Evolutionary conservation across 2,797 vertebrate genomes (phyloP).

Genomic region (Chromis chromis): DNA sequence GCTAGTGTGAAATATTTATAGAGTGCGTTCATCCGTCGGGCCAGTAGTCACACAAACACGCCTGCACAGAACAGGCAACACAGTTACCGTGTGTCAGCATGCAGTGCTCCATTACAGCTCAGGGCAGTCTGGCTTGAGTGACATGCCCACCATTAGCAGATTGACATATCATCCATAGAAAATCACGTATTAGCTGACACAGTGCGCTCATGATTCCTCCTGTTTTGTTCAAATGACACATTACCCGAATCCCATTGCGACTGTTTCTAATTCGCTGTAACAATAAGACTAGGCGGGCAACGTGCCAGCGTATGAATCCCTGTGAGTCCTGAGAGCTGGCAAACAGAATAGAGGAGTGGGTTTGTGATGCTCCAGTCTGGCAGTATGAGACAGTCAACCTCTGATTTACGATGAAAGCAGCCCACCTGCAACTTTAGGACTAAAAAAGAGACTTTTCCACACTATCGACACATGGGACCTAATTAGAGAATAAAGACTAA

Average conservation of each 20-base stretch:
- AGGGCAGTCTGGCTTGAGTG: constrained; percentile 23
- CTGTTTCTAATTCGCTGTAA: constrained; percentile 36
- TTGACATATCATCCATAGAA: constrained; percentile 43
- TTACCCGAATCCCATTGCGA: constrained; percentile 29
- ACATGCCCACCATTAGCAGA: constrained; percentile 33
- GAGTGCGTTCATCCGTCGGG: constrained; percentile 39
- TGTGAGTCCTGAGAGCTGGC: constrained; percentile 9
- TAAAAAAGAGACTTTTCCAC: neutral
- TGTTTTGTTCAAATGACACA: constrained; percentile 38
- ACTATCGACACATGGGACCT: neutral
- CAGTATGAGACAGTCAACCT: neutral
- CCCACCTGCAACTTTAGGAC: neutral
- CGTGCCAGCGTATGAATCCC: constrained; percentile 22
- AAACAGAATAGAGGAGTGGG: constrained; percentile 29
- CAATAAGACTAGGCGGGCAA: constrained; percentile 16
- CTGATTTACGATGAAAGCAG: neutral
- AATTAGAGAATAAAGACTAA: neutral
- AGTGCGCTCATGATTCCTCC: constrained; percentile 24
- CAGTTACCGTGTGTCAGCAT: constrained; percentile 36
- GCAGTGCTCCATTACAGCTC: constrained; percentile 34
- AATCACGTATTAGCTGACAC: constrained; percentile 17
- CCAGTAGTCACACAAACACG: constrained; percentile 50
- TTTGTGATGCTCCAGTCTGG: constrained; percentile 4
- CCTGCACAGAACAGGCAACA: constrained; percentile 41
- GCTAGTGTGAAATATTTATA: constrained; percentile 77